Evolutionary conservation across 2,113 vertebrate genomes (phyloP), one percentile per base, ranked within the genome.

Genomic region (Paraplagusia blochii): DNA sequence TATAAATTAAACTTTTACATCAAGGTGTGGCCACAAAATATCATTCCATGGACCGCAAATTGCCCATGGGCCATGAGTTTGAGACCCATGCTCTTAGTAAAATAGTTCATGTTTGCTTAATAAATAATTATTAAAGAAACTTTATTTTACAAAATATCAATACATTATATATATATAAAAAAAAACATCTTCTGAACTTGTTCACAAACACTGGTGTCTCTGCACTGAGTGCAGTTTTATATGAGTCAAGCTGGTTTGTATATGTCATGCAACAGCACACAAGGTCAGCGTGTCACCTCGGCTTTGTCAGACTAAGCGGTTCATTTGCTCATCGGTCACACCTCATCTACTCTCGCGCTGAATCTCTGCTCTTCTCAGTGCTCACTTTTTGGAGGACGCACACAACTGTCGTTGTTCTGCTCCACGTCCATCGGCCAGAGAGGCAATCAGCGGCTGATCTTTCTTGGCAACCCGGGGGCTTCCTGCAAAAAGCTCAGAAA

Each of bases 391-490:
- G 74, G 81, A 88, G 87, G 87, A 87, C 85, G n/a, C n/a, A 72
- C 76, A 68, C 77, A 81, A 85, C 85, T 87, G 85, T 87, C 85
- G 86, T 71, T 76, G 81, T 87, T 84, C 77, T 77, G 77, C 79
- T 80, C 61, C 22, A 75, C 75, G 69, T 85, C 76, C 15, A 47
- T 60, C 63, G 33, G 63, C 60, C 56, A 50, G 61, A 63, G 69
- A 84, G 72, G 84, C 81, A 85, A 82, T 86, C 85, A 82, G 82
- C 44, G 15, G 66, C 72, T 74, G 68, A 78, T 77, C 82, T 77
- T 78, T 80, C 69, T 74, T 80, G 77, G 71, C 83, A 78, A 76
- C 81, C 75, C 58, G 50, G 65, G 4, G 77, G 80, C 79, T 77
- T 75, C 67, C 63, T 79, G 74, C 75, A 77, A 83, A 87, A 72